Base-by-base conservation (phyloP, 2,888 invertebrate genomes). In the Trachelus stipa region DNA sequence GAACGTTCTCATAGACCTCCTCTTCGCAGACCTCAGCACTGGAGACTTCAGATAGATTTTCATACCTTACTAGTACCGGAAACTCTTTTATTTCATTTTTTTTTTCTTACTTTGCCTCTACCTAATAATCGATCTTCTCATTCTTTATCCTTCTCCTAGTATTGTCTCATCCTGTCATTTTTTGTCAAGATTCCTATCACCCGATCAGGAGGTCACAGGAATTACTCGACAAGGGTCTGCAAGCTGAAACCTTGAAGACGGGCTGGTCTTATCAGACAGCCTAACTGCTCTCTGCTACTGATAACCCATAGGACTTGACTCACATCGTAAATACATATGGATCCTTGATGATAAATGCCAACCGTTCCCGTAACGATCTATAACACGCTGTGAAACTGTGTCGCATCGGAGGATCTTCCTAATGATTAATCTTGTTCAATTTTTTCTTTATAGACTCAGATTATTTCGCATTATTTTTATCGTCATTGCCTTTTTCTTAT, bases 1-100 rank as follows among this genome's bases (percentile, higher is more conserved):
- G 91, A 91, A 91, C 85, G 87, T 91, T 91, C 91, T 91, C 91
- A 91, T 90, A 90, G 87, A 85, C 37, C 37, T 40, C 37, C 15
- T 40, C 82, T 77, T 73, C 37, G 69, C 15, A 30, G 69, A 69
- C 34, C 31, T 71, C 30, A 31, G 71, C 31, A 12, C 12, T n/a
- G 15, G 30, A 71, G 71, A 34, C 71, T 30, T 30, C 30, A 12
- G 34, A 71, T n/a, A 31, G 34, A 31, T 34, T 34, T 71, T 34
- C 75, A 30, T 34, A 76, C 68, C 56, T 23, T 56, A 23, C 15
- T 56, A 23, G 23, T 23, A 23, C 56, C 56, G 56, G 56, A 23
- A 56, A 56, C 23, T 9, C 56, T 23, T 56, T 56, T 35, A 12
- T 56, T 23, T 56, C 0, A 2, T 56, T 23, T 6, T 23, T 6